phyloP scores from a whole-genome alignment of 1,140 invertebrate species.

The Oedothorax gibbosus region DNA sequence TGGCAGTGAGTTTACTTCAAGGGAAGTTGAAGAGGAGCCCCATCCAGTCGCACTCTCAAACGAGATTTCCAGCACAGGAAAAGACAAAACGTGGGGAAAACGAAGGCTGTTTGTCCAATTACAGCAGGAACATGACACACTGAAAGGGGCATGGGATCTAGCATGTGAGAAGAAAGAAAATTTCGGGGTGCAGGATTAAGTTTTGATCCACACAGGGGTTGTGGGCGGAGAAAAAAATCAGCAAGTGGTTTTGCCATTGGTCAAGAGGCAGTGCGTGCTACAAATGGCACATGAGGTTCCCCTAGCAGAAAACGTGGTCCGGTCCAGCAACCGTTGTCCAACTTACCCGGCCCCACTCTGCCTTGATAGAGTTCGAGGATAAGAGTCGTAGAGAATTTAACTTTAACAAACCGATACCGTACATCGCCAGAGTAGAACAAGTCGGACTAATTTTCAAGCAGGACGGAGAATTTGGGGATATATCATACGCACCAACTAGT shows the following conservation, averaged over 20 bases:
- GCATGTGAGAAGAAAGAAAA: too few species aligned
- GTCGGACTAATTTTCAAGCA: slow-evolving; percentile 16
- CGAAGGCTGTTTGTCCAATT: neutral
- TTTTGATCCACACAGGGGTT: too few species aligned
- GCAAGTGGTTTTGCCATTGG: neutral
- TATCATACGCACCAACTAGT: neutral
- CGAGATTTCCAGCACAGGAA: neutral
- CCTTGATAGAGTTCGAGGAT: neutral
- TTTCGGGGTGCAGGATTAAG: neutral
- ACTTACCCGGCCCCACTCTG: neutral
- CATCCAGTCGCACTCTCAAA: neutral
- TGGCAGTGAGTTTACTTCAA: too few species aligned
- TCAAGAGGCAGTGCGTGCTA: neutral
- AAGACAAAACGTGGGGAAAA: neutral
- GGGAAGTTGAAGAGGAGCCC: too few species aligned
- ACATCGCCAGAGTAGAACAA: neutral
- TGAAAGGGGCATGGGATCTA: neutral
- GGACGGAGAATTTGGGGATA: neutral
- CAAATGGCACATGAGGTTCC: neutral
- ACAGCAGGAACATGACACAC: neutral
- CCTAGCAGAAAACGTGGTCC: neutral
- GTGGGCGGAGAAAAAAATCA: neutral
- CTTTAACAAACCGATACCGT: neutral
- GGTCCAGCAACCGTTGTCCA: neutral
- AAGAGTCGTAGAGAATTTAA: neutral